Percentiles rank a stretch among this genome's conserved stretches.
Evolutionary conservation across 2,113 vertebrate genomes (phyloP).

Genomic region (Syngnathus floridae): DNA sequence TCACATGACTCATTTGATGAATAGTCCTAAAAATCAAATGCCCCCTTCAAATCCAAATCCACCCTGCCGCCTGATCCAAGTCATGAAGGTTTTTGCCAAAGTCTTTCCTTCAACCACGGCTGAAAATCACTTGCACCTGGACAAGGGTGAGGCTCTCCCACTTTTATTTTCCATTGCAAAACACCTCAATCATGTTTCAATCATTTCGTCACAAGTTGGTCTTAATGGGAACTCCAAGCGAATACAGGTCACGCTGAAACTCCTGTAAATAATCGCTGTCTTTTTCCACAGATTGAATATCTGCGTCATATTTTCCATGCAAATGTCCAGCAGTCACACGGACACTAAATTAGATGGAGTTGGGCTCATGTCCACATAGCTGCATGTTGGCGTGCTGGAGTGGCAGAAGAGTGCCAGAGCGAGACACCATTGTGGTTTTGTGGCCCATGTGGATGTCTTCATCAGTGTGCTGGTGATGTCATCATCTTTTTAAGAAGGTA

Average conservation of each 20-base stretch:
- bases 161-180: slow-evolving; percentile 46
- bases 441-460: neutral
- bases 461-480: neutral
- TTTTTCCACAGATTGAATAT: slow-evolving; percentile 1
- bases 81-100: slow-evolving; percentile 16
- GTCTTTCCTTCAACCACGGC: slow-evolving; percentile 17
- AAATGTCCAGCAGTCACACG: neutral
- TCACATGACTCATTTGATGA: slow-evolving; percentile 9
- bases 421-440: neutral
- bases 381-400: neutral
- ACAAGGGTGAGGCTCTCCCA: slow-evolving; percentile 6
- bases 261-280: slow-evolving; percentile 2
- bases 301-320: neutral
- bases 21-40: slow-evolving; percentile 11
- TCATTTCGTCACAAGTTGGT: neutral
- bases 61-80: slow-evolving; percentile 18
- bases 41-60: slow-evolving; percentile 9
- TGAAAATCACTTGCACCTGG: slow-evolving; percentile 55
- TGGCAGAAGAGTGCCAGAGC: neutral
- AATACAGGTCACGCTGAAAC: neutral
- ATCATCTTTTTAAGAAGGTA: neutral
- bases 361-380: slow-evolving; percentile 1
- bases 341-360: neutral
- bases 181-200: slow-evolving; percentile 40
- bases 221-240: neutral